phyloP scores from a whole-genome alignment of 2,888 invertebrate genomes.

The Mycalesis mineus region DNA sequence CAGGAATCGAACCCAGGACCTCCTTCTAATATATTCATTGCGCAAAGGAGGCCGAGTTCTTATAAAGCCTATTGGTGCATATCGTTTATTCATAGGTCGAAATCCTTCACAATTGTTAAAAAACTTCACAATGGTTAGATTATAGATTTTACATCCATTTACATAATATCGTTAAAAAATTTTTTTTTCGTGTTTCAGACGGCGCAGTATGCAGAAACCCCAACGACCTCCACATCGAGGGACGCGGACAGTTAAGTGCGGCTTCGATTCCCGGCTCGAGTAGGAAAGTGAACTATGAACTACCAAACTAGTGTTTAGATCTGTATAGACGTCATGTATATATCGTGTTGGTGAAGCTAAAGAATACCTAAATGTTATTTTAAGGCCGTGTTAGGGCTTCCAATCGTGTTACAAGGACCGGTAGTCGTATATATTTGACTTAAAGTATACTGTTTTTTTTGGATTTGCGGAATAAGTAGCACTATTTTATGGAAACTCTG shows the following conservation, averaged over 20 bases:
- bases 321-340: conserved; percentile 40
- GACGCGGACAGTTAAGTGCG: conserved; percentile 38
- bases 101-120: no score
- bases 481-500: no score
- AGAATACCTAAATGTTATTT: conserved; percentile 33
- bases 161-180: no score
- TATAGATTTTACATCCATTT: no score
- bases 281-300: conserved; percentile 36
- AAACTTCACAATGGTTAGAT: no score
- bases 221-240: conserved; percentile 46
- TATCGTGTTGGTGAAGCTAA: conserved; percentile 34
- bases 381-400: conserved; percentile 18
- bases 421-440: no score
- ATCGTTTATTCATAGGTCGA: no score
- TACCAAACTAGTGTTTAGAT: conserved; percentile 40
- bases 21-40: no score
- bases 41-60: no score
- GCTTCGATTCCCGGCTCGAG: conserved; percentile 33
- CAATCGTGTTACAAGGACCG: not conserved
- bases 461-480: not conserved
- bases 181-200: conserved; percentile 45
- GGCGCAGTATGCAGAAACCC: conserved; percentile 60
- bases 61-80: no score
- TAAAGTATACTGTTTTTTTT: no score
- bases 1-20: no score